Conservation (phyloP, 2,888 invertebrate genomes). For the Hoplodrina ambigua region DNA sequence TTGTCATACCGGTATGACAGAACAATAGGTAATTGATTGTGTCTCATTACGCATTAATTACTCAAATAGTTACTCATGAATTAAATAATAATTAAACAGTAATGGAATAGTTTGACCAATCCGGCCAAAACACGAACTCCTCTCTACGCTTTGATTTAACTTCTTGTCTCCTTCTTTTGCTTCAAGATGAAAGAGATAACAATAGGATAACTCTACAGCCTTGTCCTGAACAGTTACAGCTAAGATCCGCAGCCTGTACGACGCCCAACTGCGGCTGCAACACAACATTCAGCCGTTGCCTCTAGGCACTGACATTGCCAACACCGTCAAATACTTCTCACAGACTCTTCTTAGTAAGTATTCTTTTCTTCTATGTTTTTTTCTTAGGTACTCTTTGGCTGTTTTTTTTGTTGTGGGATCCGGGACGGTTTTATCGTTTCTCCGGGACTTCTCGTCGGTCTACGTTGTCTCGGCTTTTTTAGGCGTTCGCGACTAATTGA, state of each 20-base stretch:
- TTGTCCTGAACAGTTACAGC: conserved; percentile 94
- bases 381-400: background rate
- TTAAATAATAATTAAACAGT: too few relatives aligned
- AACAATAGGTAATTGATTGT: too few relatives aligned
- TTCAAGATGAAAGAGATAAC: conserved; percentile 18
- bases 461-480: too few relatives aligned
- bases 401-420: too few relatives aligned
- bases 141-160: background rate
- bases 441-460: too few relatives aligned
- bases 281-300: conserved; percentile 98
- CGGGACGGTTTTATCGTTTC: too few relatives aligned
- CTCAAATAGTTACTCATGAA: too few relatives aligned
- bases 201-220: conserved; percentile 25
- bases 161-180: background rate
- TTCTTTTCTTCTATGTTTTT: background rate
- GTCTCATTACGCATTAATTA: too few relatives aligned
- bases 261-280: conserved; percentile 97
- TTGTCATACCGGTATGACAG: too few relatives aligned
- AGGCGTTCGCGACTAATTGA: too few relatives aligned
- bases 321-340: conserved; percentile 99
- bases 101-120: conserved; percentile 31
- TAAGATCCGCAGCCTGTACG: conserved; percentile 98
- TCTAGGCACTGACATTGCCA: conserved; percentile 98
- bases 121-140: too few relatives aligned
- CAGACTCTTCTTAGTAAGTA: conserved; percentile 98